Percentiles rank a stretch among this genome's conserved stretches.
These are phyloP conservation scores for Nymphalis urticae DNA, from an alignment of 2,888 invertebrate species.

Conservation along the genomic window DNA sequence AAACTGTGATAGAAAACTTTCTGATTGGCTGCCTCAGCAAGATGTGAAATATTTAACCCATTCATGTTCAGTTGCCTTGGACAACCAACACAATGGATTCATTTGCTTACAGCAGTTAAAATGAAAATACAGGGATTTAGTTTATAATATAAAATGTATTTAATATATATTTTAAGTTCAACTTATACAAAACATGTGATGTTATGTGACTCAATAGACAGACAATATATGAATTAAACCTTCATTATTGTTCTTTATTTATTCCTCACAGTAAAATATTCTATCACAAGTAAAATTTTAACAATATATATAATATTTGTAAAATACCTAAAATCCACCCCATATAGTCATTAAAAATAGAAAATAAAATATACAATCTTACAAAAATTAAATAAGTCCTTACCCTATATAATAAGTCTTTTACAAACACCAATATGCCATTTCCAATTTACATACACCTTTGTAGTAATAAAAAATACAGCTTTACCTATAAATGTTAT, in stretches of 20 bases:
- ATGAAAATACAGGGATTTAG: slow-evolving; percentile 79
- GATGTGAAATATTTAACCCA: slow-evolving; percentile 61
- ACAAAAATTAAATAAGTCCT: too few relatives aligned
- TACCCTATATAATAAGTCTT: too few relatives aligned
- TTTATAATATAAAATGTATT: slow-evolving; percentile 76
- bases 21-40: slow-evolving; percentile 82
- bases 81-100: slow-evolving; percentile 68
- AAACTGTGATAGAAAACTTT: slow-evolving; percentile 89
- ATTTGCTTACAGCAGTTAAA: slow-evolving; percentile 72
- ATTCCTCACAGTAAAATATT: slow-evolving; percentile 31
- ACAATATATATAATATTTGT: neutral
- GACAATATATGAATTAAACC: slow-evolving; percentile 65
- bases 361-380: too few relatives aligned
- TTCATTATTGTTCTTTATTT: slow-evolving; percentile 42
- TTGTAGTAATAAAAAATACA: too few relatives aligned
- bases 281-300: too few relatives aligned
- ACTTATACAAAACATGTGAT: slow-evolving; percentile 71
- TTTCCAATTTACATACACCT: too few relatives aligned
- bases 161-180: slow-evolving; percentile 73
- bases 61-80: slow-evolving; percentile 66
- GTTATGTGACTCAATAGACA: slow-evolving; percentile 69
- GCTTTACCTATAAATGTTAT: too few relatives aligned
- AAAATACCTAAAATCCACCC: too few relatives aligned
- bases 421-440: too few relatives aligned
- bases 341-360: too few relatives aligned